phyloP scores from a whole-genome alignment of 2,797 vertebrate species.

The Poecilia velifera region DNA sequence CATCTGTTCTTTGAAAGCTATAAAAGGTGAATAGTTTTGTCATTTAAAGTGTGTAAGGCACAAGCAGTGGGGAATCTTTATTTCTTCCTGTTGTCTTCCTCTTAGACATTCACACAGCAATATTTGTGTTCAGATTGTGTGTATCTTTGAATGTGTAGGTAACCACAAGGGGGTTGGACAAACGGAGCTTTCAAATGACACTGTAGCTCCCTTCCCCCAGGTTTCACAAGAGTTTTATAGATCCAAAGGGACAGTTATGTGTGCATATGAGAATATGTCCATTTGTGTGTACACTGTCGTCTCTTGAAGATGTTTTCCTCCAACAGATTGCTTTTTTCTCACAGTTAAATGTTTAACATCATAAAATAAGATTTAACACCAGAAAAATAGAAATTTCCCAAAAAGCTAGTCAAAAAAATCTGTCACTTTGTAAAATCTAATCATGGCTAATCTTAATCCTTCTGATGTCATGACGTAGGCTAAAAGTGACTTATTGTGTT shows the following conservation, averaged over 20 bases:
- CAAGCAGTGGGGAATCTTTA: background rate
- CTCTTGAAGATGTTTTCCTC: background rate
- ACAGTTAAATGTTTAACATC: background rate
- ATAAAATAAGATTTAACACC: background rate
- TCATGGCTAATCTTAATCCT: background rate
- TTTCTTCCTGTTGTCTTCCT: constrained; percentile 3
- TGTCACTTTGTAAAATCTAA: background rate
- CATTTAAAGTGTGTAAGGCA: background rate
- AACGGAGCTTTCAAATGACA: constrained; percentile 45
- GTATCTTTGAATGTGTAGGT: background rate
- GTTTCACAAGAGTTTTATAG: constrained; percentile 48
- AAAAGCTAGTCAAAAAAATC: background rate
- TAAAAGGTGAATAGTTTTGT: constrained; percentile 13
- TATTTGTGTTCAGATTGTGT: background rate
- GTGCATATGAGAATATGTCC: background rate
- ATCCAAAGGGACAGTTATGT: constrained; percentile 53
- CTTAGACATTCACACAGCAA: background rate
- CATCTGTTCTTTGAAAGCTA: constrained; percentile 9
- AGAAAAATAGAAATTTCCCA: background rate
- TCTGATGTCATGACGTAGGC: background rate
- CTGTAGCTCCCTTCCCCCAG: constrained; percentile 46
- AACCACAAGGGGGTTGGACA: constrained; percentile 26
- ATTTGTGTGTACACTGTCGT: background rate
- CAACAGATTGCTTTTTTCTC: background rate
- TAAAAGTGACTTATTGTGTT: too few species aligned